Evolutionary conservation across 92 coral and sea anemone genomes (phyloP).

Genomic region (Palythoa caribaeorum): DNA sequence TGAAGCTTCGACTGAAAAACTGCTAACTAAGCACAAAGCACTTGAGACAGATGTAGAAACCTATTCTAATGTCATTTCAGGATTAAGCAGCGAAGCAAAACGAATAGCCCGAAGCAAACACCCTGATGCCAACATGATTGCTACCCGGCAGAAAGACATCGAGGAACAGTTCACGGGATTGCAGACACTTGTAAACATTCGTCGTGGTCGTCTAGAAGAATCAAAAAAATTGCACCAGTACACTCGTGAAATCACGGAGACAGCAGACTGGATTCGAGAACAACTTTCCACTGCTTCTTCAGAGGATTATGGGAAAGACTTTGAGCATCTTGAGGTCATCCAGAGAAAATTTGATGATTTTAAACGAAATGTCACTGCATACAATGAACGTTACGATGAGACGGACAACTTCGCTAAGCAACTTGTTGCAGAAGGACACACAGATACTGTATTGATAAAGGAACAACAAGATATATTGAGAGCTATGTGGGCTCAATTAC

Average conservation of each 20-base stretch:
- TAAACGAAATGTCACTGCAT: constrained; percentile 72
- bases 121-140: constrained; percentile 73
- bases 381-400: constrained; percentile 80
- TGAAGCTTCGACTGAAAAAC: constrained; percentile 83
- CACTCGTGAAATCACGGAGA: constrained; percentile 91
- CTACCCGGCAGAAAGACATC: constrained; percentile 91
- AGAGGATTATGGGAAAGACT: constrained; percentile 97
- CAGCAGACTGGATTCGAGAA: constrained; percentile 93
- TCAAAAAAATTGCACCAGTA: constrained; percentile 90
- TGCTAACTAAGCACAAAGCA: constrained; percentile 86
- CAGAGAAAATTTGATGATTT: constrained; percentile 93
- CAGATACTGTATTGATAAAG: constrained; percentile 89
- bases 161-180: constrained; percentile 92
- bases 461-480: constrained; percentile 96
- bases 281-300: constrained; percentile 89
- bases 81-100: constrained; percentile 80
- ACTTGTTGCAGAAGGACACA: constrained; percentile 95
- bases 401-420: constrained; percentile 92
- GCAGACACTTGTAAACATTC: constrained; percentile 77
- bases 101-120: constrained; percentile 76
- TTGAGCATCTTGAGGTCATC: constrained; percentile 91
- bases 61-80: constrained; percentile 69
- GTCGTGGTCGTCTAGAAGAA: constrained; percentile 85
- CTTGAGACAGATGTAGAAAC: constrained; percentile 86
- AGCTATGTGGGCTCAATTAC: constrained; percentile 93